Percentiles rank a stretch among this genome's conserved stretches.
These are phyloP conservation scores for Pyxicephalus adspersus DNA, from an alignment of 2,113 vertebrate species.

Conservation along the genomic window DNA sequence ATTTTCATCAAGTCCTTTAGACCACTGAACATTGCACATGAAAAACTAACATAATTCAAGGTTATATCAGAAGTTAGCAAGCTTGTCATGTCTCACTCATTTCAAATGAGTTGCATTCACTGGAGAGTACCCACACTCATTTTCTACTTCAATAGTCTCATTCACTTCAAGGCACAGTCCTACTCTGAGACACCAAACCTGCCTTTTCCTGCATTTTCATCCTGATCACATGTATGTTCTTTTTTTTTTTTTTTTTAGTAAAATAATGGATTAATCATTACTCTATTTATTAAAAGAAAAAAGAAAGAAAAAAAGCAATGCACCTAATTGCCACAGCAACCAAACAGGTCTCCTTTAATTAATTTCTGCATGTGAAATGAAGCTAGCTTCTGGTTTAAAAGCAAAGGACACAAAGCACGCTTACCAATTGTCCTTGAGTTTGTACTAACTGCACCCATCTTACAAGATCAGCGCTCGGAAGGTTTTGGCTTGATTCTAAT, in stretches of 20 bases:
- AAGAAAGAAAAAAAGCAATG: slow-evolving; percentile 14
- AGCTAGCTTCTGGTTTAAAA: too few relatives aligned
- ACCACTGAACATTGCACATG: slow-evolving; percentile 3
- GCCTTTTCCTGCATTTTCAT: slow-evolving; percentile 28
- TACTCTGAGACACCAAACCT: slow-evolving; percentile 21
- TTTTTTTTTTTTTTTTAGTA: neutral
- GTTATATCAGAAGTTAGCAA: slow-evolving; percentile 48
- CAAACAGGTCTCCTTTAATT: slow-evolving; percentile 15
- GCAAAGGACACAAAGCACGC: neutral
- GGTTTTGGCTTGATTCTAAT: neutral
- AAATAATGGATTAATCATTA: slow-evolving; percentile 18
- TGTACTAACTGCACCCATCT: neutral
- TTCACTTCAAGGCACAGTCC: slow-evolving; percentile 11
- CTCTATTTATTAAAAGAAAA: neutral
- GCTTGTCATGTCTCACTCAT: slow-evolving; percentile 50
- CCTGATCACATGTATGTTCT: slow-evolving; percentile 3
- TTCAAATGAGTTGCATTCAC: slow-evolving; percentile 50
- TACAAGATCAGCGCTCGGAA: slow-evolving; percentile 2
- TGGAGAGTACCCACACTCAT: slow-evolving; percentile 45
- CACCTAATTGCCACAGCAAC: neutral
- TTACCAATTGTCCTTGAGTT: neutral
- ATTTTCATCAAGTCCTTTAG: slow-evolving; percentile 5
- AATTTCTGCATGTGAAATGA: slow-evolving; percentile 1
- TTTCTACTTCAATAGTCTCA: slow-evolving; percentile 46
- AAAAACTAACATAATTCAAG: slow-evolving; percentile 48